These are phyloP conservation scores for Neolamprologus ventralis DNA, from an alignment of 2,113 vertebrate genomes.

Conservation along the genomic window DNA sequence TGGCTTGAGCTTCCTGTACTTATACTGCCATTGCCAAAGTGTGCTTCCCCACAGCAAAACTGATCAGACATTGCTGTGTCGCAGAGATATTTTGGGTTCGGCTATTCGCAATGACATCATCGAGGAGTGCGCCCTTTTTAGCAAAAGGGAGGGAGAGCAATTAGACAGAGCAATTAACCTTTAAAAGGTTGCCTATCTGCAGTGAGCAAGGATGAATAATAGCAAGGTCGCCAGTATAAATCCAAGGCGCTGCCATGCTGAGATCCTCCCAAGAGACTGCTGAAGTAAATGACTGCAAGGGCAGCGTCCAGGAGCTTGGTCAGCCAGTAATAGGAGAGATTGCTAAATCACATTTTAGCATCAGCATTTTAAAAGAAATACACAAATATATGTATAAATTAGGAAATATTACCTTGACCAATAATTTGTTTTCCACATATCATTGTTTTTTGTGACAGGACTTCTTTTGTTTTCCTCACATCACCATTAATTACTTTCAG, in stretches of 20 bases:
- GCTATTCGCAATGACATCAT: constrained; percentile 59
- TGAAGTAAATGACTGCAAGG: constrained; percentile 50
- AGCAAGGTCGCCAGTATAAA: constrained; percentile 59
- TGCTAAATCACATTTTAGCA: constrained; percentile 21
- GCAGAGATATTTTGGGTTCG: constrained; percentile 54
- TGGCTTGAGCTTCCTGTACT: neutral
- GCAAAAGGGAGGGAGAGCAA: constrained; percentile 62
- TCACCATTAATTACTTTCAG: neutral
- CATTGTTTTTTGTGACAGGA: neutral
- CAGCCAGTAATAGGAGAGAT: constrained; percentile 17
- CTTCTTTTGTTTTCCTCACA: neutral
- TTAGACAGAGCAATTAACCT: constrained; percentile 74
- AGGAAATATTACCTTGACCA: neutral
- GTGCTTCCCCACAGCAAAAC: neutral
- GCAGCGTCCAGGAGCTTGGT: constrained; percentile 10
- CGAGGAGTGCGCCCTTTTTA: constrained; percentile 44
- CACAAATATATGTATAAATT: neutral
- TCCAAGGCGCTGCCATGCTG: constrained; percentile 51
- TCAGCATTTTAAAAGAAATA: neutral
- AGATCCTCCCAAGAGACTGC: constrained; percentile 41
- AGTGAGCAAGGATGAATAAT: constrained; percentile 64
- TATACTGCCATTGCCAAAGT: neutral
- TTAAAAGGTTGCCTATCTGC: constrained; percentile 62
- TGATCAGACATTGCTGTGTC: constrained; percentile 30
- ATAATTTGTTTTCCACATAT: neutral